Conservation (phyloP, 2,888 invertebrate species). For the Bursaphelenchus okinawaensis region DNA sequence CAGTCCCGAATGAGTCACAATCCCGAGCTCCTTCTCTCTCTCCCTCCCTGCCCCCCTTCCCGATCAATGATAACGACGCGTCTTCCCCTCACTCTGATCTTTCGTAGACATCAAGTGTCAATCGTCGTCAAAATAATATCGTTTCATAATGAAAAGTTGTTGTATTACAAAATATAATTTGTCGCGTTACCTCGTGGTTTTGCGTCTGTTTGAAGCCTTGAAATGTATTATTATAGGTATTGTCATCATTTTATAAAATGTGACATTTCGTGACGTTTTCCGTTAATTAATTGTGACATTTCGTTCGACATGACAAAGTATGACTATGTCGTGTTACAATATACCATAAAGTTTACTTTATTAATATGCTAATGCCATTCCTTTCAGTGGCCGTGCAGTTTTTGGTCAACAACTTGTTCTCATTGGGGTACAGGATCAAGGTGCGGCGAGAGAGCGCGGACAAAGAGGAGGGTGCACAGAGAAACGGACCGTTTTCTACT, state of each 20-base stretch:
- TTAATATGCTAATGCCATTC: not conserved
- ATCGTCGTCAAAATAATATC: not conserved
- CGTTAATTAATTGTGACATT: too few species aligned
- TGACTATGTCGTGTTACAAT: too few species aligned
- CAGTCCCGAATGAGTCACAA: not conserved
- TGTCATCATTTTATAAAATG: too few species aligned
- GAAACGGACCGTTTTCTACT: too few species aligned
- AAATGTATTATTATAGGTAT: too few species aligned
- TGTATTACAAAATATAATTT: not conserved
- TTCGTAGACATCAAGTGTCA: not conserved
- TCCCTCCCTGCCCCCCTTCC: not conserved
- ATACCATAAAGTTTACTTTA: too few species aligned
- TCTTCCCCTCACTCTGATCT: not conserved
- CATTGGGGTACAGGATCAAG: too few species aligned
- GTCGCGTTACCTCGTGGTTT: too few species aligned
- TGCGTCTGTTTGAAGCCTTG: too few species aligned
- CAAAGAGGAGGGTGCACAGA: not conserved
- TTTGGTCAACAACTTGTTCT: not conserved
- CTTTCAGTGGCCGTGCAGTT: not conserved
- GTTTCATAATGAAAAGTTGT: not conserved
- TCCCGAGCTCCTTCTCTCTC: not conserved
- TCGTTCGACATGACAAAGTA: too few species aligned
- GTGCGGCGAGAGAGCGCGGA: not conserved
- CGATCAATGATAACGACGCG: not conserved
- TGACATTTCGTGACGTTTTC: too few species aligned